Conservation (phyloP, 2,113 vertebrate genomes). For the Tapirus terrestris region DNA sequence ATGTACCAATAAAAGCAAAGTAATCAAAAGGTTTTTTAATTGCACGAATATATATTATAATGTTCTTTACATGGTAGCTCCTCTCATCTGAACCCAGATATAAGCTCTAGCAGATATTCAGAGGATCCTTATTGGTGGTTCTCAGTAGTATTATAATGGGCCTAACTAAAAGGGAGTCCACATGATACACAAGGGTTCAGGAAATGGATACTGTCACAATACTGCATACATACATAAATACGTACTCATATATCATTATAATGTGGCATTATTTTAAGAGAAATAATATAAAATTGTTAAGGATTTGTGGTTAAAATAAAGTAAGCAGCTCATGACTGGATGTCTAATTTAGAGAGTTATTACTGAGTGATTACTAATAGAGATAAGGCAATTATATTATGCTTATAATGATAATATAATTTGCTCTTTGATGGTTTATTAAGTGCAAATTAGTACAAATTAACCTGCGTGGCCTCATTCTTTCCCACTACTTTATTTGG, state of each 20-base stretch:
- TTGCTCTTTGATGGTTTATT: slow-evolving; percentile 53
- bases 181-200: background rate
- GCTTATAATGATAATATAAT: slow-evolving; percentile 47
- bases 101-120: background rate
- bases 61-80: background rate
- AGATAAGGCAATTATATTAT: slow-evolving; percentile 23
- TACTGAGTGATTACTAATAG: background rate
- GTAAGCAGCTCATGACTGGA: background rate
- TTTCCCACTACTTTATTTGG: background rate
- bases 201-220: background rate
- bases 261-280: background rate
- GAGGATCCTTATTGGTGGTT: background rate
- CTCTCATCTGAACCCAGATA: background rate
- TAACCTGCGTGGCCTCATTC: slow-evolving; percentile 48
- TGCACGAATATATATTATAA: background rate
- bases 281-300: background rate
- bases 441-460: slow-evolving; percentile 59
- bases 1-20: background rate
- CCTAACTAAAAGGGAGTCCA: background rate
- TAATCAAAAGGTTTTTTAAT: background rate
- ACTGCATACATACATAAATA: background rate
- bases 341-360: slow-evolving; percentile 31
- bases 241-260: background rate
- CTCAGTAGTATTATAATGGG: background rate
- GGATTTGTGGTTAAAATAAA: background rate